Percentiles rank a stretch among this genome's conserved stretches.
These are phyloP conservation scores for Polydrusus pterygomalis DNA, from an alignment of 2,888 invertebrate species.

Conservation along the genomic window DNA sequence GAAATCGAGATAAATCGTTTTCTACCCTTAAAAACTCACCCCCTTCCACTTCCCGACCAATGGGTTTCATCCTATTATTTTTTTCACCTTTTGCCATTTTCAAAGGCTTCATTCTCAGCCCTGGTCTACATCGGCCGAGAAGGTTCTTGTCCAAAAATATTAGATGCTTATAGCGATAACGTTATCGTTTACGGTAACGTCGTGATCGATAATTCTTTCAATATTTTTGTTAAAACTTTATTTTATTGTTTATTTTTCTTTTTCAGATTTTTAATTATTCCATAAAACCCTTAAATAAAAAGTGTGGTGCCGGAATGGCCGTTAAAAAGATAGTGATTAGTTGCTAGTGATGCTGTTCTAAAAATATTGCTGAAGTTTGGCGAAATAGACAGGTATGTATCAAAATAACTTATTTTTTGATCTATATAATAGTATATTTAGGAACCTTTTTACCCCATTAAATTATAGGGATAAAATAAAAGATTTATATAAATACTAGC, in stretches of 20 bases:
- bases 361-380: conserved; percentile 12
- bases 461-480: not conserved
- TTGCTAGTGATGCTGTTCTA: conserved; percentile 35
- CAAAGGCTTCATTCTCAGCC: no score
- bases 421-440: no score
- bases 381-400: conserved; percentile 28
- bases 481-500: not conserved
- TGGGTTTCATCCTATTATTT: no score
- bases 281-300: conserved; percentile 11
- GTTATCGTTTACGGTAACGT: not conserved
- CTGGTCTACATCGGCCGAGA: no score
- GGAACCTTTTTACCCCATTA: not conserved
- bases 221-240: conserved; percentile 1
- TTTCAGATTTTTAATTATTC: conserved; percentile 29
- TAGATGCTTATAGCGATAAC: not conserved
- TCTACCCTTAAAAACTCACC: no score
- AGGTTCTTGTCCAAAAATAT: no score
- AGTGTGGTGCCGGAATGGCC: conserved; percentile 28
- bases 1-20: no score
- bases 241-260: conserved; percentile 25
- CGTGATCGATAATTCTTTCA: not conserved
- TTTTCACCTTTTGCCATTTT: no score
- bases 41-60: no score
- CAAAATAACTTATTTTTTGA: no score
- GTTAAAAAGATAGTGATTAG: conserved; percentile 32